These are phyloP conservation scores for Apteryx owenii DNA, from an alignment of 2,113 vertebrate genomes.

Conservation along the genomic window DNA sequence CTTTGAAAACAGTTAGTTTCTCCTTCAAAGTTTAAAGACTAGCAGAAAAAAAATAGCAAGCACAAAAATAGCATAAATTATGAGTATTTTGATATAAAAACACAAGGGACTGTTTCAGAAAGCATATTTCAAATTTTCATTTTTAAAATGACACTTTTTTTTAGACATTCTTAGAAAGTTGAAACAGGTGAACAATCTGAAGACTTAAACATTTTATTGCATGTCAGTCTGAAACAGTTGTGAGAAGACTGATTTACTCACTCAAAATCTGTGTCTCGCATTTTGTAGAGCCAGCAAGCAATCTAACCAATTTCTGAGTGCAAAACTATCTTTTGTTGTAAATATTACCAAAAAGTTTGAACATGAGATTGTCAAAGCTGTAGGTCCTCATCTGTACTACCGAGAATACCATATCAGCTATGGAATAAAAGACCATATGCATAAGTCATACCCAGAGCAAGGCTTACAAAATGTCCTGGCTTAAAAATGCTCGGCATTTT, in stretches of 20 bases:
- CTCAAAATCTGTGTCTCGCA: not conserved
- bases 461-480: not conserved
- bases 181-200: not conserved
- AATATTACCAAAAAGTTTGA: not conserved
- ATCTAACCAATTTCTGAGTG: not conserved
- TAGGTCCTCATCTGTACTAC: not conserved
- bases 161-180: not conserved
- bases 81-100: not conserved
- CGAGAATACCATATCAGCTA: not conserved
- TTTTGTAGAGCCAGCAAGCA: not conserved
- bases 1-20: not conserved
- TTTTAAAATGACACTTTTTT: not conserved
- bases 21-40: not conserved
- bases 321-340: not conserved
- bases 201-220: not conserved
- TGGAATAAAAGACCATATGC: not conserved
- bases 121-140: not conserved
- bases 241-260: not conserved
- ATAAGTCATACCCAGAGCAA: not conserved
- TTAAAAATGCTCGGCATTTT: rapidly evolving
- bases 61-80: too few species aligned
- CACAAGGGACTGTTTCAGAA: not conserved
- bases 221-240: not conserved
- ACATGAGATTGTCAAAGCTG: rapidly evolving
- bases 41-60: not conserved